Conservation (phyloP, 2,113 vertebrate genomes). For the Leucopternis melanops region DNA sequence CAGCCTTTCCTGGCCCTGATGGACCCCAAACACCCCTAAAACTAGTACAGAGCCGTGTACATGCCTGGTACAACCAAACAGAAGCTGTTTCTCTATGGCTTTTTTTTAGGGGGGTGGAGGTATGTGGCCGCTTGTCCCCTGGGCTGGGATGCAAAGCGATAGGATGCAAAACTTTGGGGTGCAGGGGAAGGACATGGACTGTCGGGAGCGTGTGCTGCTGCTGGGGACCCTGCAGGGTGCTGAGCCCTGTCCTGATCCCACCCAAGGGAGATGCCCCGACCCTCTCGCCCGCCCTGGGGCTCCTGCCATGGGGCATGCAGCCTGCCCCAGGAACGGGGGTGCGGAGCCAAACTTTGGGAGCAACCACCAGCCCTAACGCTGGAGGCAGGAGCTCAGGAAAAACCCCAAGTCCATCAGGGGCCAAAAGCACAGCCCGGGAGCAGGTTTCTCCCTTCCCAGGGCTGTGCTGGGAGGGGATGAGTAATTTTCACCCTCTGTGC, state of each 20-base stretch:
- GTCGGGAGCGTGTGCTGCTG: fast-evolving
- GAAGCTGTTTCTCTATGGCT: not conserved
- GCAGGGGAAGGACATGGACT: fast-evolving
- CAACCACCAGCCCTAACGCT: fast-evolving
- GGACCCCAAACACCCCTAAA: not conserved
- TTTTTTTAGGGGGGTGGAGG: fast-evolving
- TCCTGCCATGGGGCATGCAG: not conserved
- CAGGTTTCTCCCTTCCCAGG: not conserved
- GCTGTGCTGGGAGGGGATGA: not conserved
- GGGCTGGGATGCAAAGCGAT: fast-evolving
- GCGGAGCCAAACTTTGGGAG: not conserved
- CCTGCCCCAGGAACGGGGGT: fast-evolving
- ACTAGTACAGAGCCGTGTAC: fast-evolving
- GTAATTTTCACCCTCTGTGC: constrained; percentile 1
- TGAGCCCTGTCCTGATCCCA: not conserved
- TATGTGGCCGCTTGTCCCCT: not conserved
- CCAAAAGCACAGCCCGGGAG: not conserved
- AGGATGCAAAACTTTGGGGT: not conserved
- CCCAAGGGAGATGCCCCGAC: not conserved
- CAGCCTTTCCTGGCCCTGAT: fast-evolving
- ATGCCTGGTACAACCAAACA: not conserved
- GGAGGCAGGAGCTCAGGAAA: not conserved
- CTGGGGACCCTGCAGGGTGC: not conserved
- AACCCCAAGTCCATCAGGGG: not conserved
- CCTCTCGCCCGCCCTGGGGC: fast-evolving